Evolutionary conservation across 2,113 vertebrate species (phyloP).

Genomic region (Malurus cyaneus): DNA sequence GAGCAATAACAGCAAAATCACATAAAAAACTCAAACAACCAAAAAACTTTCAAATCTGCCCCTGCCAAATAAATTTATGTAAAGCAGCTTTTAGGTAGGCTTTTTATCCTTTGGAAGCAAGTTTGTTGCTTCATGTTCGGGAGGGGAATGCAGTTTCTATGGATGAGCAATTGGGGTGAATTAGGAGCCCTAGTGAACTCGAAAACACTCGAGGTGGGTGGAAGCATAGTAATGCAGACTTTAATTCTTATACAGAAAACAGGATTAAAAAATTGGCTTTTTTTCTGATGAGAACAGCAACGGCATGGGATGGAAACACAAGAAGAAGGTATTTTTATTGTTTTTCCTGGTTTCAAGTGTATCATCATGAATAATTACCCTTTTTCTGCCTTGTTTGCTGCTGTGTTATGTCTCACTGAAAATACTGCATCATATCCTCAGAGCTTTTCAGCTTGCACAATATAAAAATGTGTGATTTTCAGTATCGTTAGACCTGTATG

Average conservation of each 20-base stretch:
- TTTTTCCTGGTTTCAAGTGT: not conserved
- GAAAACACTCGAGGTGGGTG: not conserved
- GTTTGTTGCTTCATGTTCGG: not conserved
- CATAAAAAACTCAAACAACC: not conserved
- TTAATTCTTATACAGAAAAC: too few species aligned
- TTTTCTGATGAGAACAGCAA: not conserved
- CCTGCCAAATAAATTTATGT: not conserved
- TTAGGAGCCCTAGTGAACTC: not conserved
- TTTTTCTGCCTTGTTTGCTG: not conserved
- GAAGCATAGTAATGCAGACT: not conserved
- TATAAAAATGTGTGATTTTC: not conserved
- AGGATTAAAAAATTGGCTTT: not conserved
- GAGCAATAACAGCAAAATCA: not conserved
- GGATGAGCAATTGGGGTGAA: not conserved
- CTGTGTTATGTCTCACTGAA: not conserved
- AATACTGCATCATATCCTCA: not conserved
- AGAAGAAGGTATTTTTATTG: not conserved
- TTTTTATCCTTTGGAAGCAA: not conserved
- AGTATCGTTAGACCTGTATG: not conserved
- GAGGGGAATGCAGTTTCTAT: not conserved
- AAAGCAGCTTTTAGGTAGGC: not conserved
- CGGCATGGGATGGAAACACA: not conserved
- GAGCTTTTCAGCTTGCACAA: not conserved
- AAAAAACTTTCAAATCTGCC: not conserved
- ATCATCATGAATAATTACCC: not conserved